Percentiles rank a stretch among this genome's conserved stretches.
Conservation (phyloP, 2,113 vertebrate species). For the Thunnus thynnus region DNA sequence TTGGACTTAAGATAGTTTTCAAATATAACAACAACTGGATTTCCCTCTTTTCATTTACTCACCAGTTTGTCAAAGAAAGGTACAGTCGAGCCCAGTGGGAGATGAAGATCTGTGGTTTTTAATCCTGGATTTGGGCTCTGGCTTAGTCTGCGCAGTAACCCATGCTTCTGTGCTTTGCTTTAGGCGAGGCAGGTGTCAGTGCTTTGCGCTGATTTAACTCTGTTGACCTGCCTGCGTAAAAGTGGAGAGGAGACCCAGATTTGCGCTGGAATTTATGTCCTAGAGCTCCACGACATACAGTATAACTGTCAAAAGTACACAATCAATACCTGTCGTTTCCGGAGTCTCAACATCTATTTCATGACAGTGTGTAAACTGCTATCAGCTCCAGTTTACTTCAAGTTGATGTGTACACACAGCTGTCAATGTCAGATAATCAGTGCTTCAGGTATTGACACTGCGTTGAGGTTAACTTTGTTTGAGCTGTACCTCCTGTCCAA, state of each 20-base stretch:
- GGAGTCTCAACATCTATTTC: conserved; percentile 19
- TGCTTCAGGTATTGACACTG: conserved; percentile 66
- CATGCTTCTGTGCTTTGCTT: conserved; percentile 5
- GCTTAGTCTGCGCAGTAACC: conserved; percentile 7
- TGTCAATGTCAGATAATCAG: conserved; percentile 44
- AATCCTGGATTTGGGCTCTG: conserved; percentile 31
- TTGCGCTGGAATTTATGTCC: conserved; percentile 45
- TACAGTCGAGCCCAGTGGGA: background rate
- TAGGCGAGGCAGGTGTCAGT: conserved; percentile 57
- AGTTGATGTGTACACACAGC: conserved; percentile 34
- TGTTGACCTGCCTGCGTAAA: conserved; percentile 12
- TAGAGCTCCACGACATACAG: background rate
- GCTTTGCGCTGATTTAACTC: conserved; percentile 23
- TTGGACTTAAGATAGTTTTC: conserved; percentile 3
- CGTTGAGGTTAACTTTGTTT: conserved; percentile 62
- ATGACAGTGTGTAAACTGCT: conserved; percentile 44
- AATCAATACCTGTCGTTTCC: background rate
- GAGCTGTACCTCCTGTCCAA: conserved; percentile 42
- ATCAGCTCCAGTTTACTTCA: conserved; percentile 37
- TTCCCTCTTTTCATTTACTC: conserved; percentile 10
- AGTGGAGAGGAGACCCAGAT: conserved; percentile 13
- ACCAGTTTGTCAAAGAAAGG: conserved; percentile 23
- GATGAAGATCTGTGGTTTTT: background rate
- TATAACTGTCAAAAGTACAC: conserved; percentile 7
- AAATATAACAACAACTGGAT: conserved; percentile 7